Conservation (phyloP, 2,113 vertebrate genomes). For the Heliornis fulica region DNA sequence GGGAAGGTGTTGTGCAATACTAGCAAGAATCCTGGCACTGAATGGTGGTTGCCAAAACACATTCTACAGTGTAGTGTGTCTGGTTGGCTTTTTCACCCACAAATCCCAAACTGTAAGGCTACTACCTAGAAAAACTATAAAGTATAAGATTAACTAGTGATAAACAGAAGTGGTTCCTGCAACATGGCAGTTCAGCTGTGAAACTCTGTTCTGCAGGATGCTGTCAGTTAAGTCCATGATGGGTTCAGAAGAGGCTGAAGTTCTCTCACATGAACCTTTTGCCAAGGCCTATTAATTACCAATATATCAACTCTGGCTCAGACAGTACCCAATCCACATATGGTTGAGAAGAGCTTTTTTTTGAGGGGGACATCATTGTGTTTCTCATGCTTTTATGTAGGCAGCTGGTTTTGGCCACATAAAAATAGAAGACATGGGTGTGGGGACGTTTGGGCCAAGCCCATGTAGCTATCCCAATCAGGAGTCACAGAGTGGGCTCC, state of each 20-base stretch:
- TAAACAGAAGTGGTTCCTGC: not conserved
- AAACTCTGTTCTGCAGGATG: not conserved
- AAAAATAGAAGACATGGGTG: rapidly evolving
- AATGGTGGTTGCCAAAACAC: not conserved
- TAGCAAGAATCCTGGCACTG: not conserved
- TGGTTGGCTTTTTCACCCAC: not conserved
- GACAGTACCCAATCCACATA: not conserved
- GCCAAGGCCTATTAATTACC: not conserved
- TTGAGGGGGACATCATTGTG: rapidly evolving
- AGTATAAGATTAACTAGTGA: not conserved
- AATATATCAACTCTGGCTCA: not conserved
- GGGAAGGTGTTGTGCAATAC: rapidly evolving
- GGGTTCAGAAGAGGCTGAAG: not conserved
- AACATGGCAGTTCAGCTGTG: not conserved
- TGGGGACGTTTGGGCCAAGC: not conserved
- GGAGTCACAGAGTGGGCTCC: not conserved
- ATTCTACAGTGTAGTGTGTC: not conserved
- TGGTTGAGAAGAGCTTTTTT: not conserved
- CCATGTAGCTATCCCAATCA: not conserved
- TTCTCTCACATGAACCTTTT: not conserved
- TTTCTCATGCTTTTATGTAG: not conserved
- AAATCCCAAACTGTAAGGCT: not conserved
- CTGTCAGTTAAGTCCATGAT: not conserved
- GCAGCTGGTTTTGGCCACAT: rapidly evolving
- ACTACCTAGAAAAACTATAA: not conserved